Evolutionary conservation across 2,797 vertebrate genomes (phyloP).

Genomic region (Sardinella longiceps): DNA sequence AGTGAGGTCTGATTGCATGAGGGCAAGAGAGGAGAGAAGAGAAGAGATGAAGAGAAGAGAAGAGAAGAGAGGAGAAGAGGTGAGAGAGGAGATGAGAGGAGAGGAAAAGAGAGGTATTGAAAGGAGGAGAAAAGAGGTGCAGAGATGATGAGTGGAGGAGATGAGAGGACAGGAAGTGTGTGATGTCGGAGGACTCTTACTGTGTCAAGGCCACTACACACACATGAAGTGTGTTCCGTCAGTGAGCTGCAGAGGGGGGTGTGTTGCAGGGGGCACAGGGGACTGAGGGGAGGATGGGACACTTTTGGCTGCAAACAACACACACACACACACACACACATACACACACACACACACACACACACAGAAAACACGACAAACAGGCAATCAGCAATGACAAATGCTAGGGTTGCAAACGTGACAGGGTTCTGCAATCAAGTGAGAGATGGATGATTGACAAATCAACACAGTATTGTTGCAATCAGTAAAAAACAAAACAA

Average conservation of each 20-base stretch:
- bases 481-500: not conserved
- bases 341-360: slow-evolving; percentile 10
- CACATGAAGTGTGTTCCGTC: slow-evolving; percentile 96
- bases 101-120: not conserved
- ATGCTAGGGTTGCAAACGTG: not conserved
- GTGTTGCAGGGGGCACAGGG: slow-evolving; percentile 73
- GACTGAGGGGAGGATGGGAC: slow-evolving; percentile 79
- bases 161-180: not conserved
- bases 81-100: not conserved
- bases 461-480: not conserved
- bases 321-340: slow-evolving; percentile 1
- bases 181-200: slow-evolving; percentile 63
- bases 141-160: no score
- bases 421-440: not conserved
- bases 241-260: slow-evolving; percentile 83
- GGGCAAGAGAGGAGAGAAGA: not conserved
- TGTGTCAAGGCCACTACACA: slow-evolving; percentile 75
- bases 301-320: slow-evolving; percentile 79
- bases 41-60: not conserved
- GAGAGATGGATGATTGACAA: not conserved
- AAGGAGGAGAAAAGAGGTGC: not conserved
- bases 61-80: not conserved
- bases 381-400: slow-evolving; percentile 7
- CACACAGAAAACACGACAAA: not conserved
- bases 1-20: no score